These are phyloP conservation scores for Channa striata DNA, from an alignment of 2,797 vertebrate species.

Conservation along the genomic window DNA sequence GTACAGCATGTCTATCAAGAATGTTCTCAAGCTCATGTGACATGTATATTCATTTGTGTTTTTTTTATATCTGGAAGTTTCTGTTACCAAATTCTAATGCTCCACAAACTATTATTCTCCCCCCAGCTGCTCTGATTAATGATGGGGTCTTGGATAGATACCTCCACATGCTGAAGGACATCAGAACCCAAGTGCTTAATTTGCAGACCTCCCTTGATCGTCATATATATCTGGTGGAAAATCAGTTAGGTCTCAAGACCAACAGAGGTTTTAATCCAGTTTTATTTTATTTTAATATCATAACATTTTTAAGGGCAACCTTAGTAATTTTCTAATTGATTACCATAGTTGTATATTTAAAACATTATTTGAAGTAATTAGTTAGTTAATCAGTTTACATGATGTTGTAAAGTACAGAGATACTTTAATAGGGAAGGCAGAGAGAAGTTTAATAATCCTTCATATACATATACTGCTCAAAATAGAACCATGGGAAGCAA, in stretches of 20 bases:
- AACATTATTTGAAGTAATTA: too few relatives aligned
- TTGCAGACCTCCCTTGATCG: constrained; percentile 28
- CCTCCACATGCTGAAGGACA: constrained; percentile 32
- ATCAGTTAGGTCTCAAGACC: background rate
- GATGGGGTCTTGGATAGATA: constrained; percentile 33
- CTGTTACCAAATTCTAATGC: background rate
- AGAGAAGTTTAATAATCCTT: too few relatives aligned
- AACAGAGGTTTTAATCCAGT: constrained; percentile 10
- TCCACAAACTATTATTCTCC: background rate
- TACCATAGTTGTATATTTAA: too few relatives aligned
- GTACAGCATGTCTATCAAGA: background rate
- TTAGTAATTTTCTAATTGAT: too few relatives aligned
- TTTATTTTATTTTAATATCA: background rate
- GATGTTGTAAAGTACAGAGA: too few relatives aligned
- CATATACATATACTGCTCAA: too few relatives aligned
- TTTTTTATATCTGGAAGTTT: too few relatives aligned
- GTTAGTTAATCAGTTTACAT: too few relatives aligned
- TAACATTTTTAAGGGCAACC: background rate
- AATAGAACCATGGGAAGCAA: too few relatives aligned
- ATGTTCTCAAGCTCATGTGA: background rate
- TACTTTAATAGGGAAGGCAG: too few relatives aligned
- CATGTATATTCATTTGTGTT: background rate
- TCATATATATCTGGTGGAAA: constrained; percentile 44
- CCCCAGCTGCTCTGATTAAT: constrained; percentile 27
- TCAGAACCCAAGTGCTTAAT: constrained; percentile 6